phyloP scores from a whole-genome alignment of 2,113 vertebrate genomes.

The Brachyhypopomus gauderio region DNA sequence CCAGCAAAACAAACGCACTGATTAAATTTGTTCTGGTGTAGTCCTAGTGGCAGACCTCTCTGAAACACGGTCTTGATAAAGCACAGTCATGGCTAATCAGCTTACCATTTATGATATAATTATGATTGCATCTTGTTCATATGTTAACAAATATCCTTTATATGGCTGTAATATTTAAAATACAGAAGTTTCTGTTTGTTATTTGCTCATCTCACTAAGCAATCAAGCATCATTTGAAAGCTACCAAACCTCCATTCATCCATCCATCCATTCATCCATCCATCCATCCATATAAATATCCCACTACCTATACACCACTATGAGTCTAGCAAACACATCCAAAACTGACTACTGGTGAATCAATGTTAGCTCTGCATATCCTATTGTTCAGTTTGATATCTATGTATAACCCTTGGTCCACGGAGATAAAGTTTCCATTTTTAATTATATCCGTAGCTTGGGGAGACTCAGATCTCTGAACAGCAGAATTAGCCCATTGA shows the following conservation, averaged over 20 bases:
- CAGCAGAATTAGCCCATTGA: conserved; percentile 27
- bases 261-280: not conserved
- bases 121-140: too few species aligned
- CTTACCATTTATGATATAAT: too few species aligned
- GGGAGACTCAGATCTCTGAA: conserved; percentile 43
- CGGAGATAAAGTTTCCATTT: conserved; percentile 3
- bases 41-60: too few species aligned
- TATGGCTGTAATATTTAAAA: not conserved
- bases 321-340: not conserved
- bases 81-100: too few species aligned
- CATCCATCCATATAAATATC: not conserved
- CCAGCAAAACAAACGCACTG: too few species aligned
- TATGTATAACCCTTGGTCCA: not conserved
- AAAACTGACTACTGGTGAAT: too few species aligned
- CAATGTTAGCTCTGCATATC: not conserved
- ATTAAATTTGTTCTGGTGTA: too few species aligned
- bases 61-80: too few species aligned
- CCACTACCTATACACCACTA: too few species aligned
- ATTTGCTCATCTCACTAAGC: not conserved
- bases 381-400: not conserved
- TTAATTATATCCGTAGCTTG: conserved; percentile 23
- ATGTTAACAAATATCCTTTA: too few species aligned
- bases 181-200: not conserved
- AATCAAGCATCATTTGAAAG: not conserved
- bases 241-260: not conserved